Evolutionary conservation across 1,140 invertebrate species (phyloP).

Genomic region (Odontomachus brunneus): DNA sequence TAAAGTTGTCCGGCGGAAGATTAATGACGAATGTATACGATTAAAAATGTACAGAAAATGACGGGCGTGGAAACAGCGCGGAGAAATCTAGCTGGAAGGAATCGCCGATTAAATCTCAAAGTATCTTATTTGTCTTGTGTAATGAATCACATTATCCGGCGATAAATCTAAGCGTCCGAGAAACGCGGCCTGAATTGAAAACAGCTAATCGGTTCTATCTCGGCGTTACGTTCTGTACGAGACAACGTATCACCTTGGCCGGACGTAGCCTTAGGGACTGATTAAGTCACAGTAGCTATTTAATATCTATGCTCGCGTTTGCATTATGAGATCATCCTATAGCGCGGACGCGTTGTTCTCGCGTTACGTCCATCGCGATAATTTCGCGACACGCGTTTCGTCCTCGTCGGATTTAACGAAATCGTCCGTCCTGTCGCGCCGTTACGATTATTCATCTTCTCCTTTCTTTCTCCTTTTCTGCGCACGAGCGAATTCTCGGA

Average conservation of each 20-base stretch:
- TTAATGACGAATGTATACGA: no score
- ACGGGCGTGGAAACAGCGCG: no score
- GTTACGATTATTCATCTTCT: neutral
- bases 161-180: neutral
- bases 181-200: constrained; percentile 14
- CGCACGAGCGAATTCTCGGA: neutral
- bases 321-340: constrained; percentile 71
- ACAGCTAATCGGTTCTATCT: constrained; percentile 13
- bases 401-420: constrained; percentile 8
- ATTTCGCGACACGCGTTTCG: constrained; percentile 36
- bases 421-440: neutral
- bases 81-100: neutral
- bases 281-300: constrained; percentile 67
- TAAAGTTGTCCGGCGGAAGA: no score
- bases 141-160: neutral
- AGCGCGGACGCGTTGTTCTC: constrained; percentile 43
- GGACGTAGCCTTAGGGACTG: constrained; percentile 52
- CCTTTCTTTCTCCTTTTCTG: neutral
- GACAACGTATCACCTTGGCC: constrained; percentile 46
- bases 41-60: no score
- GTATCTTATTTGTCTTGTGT: neutral
- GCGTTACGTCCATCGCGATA: constrained; percentile 48
- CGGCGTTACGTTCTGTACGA: constrained; percentile 34
- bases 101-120: neutral
- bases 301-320: constrained; percentile 68